Percentiles rank a stretch among this genome's conserved stretches.
Evolutionary conservation across 2,888 invertebrate species (phyloP).

Genomic region (Tipula helvola): DNA sequence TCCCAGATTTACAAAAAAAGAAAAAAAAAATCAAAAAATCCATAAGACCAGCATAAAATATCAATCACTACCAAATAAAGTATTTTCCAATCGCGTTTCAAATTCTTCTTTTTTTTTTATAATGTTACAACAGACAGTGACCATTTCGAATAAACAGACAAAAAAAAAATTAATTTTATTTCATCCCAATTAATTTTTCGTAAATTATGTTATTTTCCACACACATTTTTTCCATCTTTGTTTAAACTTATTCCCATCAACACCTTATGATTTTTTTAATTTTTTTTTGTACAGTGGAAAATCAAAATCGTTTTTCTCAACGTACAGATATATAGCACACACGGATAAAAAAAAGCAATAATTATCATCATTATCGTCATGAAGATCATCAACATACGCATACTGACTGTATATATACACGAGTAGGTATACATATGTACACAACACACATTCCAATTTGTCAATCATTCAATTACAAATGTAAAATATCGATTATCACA

Average conservation of each 20-base stretch:
- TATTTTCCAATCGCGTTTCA: not conserved
- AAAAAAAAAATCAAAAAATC: not conserved
- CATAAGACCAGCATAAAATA: not conserved
- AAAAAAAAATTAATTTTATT: not conserved
- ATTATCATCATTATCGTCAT: not conserved
- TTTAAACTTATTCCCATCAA: not conserved
- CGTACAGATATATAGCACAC: not conserved
- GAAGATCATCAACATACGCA: not conserved
- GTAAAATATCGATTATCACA: slow-evolving; percentile 9
- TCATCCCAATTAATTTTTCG: not conserved
- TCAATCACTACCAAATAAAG: not conserved
- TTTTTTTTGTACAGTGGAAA: not conserved
- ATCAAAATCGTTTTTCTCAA: not conserved
- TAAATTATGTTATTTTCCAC: slow-evolving; percentile 4
- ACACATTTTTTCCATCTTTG: not conserved
- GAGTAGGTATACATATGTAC: not conserved
- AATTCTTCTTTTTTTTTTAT: not conserved
- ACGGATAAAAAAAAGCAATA: not conserved
- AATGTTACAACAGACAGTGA: not conserved
- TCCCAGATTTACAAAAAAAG: not conserved
- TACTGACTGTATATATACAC: not conserved
- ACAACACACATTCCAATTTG: not conserved
- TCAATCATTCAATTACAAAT: slow-evolving; percentile 9
- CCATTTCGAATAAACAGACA: slow-evolving; percentile 4
- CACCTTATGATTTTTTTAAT: not conserved